phyloP scores from a whole-genome alignment of 2,113 vertebrate species.

The Percina caprodes region DNA sequence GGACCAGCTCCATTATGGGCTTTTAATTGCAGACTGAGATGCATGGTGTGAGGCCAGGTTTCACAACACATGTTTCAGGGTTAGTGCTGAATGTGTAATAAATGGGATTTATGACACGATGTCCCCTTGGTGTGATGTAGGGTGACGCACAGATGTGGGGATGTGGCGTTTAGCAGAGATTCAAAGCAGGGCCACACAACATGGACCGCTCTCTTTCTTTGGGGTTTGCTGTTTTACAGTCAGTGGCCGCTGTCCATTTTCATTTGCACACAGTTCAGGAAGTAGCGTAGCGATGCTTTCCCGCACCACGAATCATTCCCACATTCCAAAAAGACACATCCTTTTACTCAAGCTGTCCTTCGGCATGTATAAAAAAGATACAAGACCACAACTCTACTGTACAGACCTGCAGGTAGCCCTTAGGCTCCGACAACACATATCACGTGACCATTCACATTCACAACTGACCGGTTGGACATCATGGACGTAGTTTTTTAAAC shows the following conservation, averaged over 20 bases:
- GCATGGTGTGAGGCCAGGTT: constrained; percentile 65
- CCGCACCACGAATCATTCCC: not conserved
- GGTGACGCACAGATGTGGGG: constrained; percentile 61
- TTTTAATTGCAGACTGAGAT: constrained; percentile 71
- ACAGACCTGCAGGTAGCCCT: not conserved
- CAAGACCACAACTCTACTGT: not conserved
- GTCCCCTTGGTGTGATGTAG: constrained; percentile 60
- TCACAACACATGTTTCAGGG: constrained; percentile 71
- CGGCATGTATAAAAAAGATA: not conserved
- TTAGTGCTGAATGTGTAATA: constrained; percentile 71
- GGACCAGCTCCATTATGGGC: constrained; percentile 61
- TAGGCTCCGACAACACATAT: too few relatives aligned
- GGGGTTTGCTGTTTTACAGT: constrained; percentile 21
- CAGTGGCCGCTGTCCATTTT: not conserved
- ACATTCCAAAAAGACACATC: not conserved
- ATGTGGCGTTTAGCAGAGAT: constrained; percentile 43
- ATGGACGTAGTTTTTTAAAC: too few relatives aligned
- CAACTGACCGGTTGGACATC: too few relatives aligned
- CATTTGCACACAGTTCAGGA: not conserved
- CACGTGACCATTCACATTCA: too few relatives aligned
- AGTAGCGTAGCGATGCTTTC: not conserved
- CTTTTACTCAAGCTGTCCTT: not conserved
- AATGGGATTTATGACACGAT: constrained; percentile 69
- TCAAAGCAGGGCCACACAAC: constrained; percentile 9
- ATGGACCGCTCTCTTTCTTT: constrained; percentile 22